Base-by-base conservation (phyloP, 2,113 vertebrate genomes). In the Dryoscopus gambensis region DNA sequence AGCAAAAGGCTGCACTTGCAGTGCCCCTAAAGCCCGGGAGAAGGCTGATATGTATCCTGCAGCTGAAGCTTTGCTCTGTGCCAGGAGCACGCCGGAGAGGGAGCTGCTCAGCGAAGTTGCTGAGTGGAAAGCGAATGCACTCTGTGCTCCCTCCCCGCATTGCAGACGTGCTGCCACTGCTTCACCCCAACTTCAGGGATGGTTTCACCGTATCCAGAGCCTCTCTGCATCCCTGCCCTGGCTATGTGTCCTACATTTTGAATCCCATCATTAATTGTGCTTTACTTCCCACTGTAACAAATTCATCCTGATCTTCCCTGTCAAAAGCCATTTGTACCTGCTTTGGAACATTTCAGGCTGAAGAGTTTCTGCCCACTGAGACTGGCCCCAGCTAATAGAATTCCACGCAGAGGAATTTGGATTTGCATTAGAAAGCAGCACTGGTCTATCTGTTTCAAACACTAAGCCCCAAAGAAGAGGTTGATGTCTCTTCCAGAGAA, bases 351-450 rank as follows among this genome's bases (percentile, higher is more conserved):
- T 62, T 71, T 60, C 70, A 59, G 67, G 46, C 50, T 57, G 70
- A 76, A 50, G 69, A 69, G 63, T 37, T 75, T 71, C 57, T 87
- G 70, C 42, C 87, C 19, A 0, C 17, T 20, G 87, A 85, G 87
- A 53, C 57, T 37, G 63, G 87, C 87, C 74, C 57, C 3, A 42
- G 62, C 78, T 92, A 88, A 90, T 84, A 59, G 13, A 79, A 74
- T 93, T 76, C 87, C 75, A 47, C 5, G 0, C 22, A 18, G n/a
- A 92, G 56, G 76, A 87, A 87, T 73, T 79, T 4, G 35, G 87
- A 76, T 96, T 96, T 93, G 78, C 75, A 83, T 93, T 78, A 91
- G 68, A 90, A 93, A 91, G 82, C 63, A 80, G 84, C 50, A 6
- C 23, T 46, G 17, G 6, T 76, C 14, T 47, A 13, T 20, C 68